A percentile compares a stretch with the other conserved stretches of the same genome.
These are phyloP conservation scores for Porites lutea DNA, from an alignment of 64 coral and sea anemone species.

Conservation along the genomic window DNA sequence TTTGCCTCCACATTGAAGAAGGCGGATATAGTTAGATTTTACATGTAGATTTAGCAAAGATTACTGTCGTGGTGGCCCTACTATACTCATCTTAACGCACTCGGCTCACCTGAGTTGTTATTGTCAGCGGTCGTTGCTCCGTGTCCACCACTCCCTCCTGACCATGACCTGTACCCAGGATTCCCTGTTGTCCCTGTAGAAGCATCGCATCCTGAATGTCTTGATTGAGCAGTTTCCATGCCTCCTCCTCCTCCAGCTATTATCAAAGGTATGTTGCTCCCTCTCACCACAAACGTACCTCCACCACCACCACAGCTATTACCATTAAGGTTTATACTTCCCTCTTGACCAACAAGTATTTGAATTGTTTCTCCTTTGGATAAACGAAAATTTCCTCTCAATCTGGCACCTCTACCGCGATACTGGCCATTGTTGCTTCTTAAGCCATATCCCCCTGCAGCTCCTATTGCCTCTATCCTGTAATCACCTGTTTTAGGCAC, in stretches of 20 bases:
- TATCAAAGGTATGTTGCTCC: too few relatives aligned
- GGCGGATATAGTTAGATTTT: too few relatives aligned
- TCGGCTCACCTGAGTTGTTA: neutral
- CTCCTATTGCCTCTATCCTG: constrained; percentile 50
- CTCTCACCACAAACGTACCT: constrained; percentile 31
- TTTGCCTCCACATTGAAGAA: too few relatives aligned
- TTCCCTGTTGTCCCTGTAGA: neutral
- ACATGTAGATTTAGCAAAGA: too few relatives aligned
- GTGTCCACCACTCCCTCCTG: neutral
- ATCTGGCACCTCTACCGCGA: constrained; percentile 35
- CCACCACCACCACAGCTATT: constrained; percentile 22
- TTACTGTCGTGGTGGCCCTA: too few relatives aligned
- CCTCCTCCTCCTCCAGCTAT: too few relatives aligned
- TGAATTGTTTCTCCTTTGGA: neutral
- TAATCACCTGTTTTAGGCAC: constrained; percentile 17
- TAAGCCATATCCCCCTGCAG: constrained; percentile 23
- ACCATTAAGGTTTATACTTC: too few relatives aligned
- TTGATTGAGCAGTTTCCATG: neutral
- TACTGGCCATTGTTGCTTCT: too few relatives aligned
- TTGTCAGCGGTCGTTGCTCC: neutral
- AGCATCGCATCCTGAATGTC: neutral
- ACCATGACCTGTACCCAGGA: neutral
- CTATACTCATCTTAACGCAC: neutral
- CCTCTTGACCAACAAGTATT: constrained; percentile 40
- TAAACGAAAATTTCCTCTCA: constrained; percentile 30